A percentile compares a stretch with the other conserved stretches of the same genome.
These are phyloP conservation scores for Gandaritis pyraliata DNA, from an alignment of 2,888 invertebrate species.

Conservation along the genomic window DNA sequence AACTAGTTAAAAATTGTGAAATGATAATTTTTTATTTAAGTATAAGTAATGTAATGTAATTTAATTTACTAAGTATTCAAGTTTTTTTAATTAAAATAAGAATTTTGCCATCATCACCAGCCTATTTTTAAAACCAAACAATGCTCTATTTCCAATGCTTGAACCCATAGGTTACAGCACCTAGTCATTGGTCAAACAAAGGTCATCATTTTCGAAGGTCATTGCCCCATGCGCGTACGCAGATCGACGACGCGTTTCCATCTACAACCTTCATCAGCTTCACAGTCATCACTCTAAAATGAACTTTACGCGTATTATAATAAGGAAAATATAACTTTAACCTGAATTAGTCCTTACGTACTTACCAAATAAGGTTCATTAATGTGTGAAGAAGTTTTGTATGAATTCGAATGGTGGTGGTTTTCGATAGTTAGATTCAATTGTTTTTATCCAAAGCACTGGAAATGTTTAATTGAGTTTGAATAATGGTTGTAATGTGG, in stretches of 20 bases:
- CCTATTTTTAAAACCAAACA: not conserved
- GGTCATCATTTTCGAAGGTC: slow-evolving; percentile 61
- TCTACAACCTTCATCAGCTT: slow-evolving; percentile 20
- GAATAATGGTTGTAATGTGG: slow-evolving; percentile 56
- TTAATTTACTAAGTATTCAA: too few species aligned
- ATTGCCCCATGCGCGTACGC: slow-evolving; percentile 49
- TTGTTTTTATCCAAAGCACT: slow-evolving; percentile 77
- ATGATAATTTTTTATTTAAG: too few species aligned
- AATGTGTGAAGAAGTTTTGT: not conserved
- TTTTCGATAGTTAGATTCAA: slow-evolving; percentile 66
- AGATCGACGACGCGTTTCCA: slow-evolving; percentile 42
- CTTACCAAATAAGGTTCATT: slow-evolving; percentile 32
- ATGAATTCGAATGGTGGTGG: slow-evolving; percentile 28
- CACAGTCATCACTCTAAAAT: slow-evolving; percentile 31
- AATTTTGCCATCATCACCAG: too few species aligned
- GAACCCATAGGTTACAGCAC: slow-evolving; percentile 30
- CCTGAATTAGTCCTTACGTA: not conserved
- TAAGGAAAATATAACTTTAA: not conserved
- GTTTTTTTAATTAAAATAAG: too few species aligned
- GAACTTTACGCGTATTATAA: slow-evolving; percentile 39
- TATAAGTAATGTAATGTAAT: too few species aligned
- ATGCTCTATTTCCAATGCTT: slow-evolving; percentile 10
- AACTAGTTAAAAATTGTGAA: not conserved
- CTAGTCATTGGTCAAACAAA: too few species aligned
- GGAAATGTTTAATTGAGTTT: slow-evolving; percentile 78